Base-by-base conservation (phyloP, 2,797 vertebrate species). In the Huso huso region DNA sequence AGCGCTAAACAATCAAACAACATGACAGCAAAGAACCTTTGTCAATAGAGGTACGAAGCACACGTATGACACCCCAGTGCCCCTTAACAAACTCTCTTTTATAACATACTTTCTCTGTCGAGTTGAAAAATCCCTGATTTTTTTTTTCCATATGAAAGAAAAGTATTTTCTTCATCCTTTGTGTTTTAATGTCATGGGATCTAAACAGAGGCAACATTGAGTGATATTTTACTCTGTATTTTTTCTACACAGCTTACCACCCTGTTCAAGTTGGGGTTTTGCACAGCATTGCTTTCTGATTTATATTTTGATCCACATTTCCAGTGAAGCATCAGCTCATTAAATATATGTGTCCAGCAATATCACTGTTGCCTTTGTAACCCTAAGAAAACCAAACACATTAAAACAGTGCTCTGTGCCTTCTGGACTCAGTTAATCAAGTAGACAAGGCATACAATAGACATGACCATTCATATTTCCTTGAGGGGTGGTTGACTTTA, bases 21-120 rank as follows among this genome's bases (percentile, higher is more conserved):
- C 76, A 82, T 75, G 76, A 83, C 79, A 79, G 81, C 76, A 82
- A 79, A 73, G 77, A 81, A 79, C 76, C 80, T 48, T 78, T 77
- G 76, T 76, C 77, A 77, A 79, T 76, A 82, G 78, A 77, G 80
- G 79, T 74, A 84, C 76, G 0, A 74, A 81, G 79, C 76, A 78
- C 79, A 75, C 73, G 51, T 64, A 77, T 74, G 72, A 78, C 76
- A 69, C 78, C 79, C 78, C 74, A 78, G 78, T 79, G 79, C 72
- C 74, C 74, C 80, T 79, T 79, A 75, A 77, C 75, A 83, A 78
- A 74, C 78, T 76, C 79, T 74, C 77, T 75, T 75, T 73, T 77
- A 75, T 75, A 75, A 76, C 70, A 66, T 78, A 70, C 79, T 70
- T 78, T 75, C 8, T 68, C 13, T 63, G 10, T 51, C 9, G 51